Evolutionary conservation across 2,888 invertebrate species (phyloP).

Genomic region (Campoplex nolae): DNA sequence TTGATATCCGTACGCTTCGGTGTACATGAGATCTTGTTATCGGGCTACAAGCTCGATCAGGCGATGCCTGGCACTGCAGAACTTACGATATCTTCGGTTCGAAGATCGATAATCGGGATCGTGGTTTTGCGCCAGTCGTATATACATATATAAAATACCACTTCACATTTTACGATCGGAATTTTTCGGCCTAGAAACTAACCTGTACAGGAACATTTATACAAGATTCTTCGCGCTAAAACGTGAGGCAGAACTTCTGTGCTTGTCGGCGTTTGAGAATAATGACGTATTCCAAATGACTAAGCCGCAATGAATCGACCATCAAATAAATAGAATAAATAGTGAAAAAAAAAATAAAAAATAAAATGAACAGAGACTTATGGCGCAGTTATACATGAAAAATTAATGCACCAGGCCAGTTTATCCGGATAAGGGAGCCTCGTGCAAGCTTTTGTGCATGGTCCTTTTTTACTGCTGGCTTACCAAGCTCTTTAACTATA

Average conservation of each 20-base stretch:
- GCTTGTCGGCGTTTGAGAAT: slow-evolving; percentile 62
- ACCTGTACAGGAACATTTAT: not conserved
- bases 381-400: slow-evolving; percentile 64
- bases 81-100: slow-evolving; percentile 44
- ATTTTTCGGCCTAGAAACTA: slow-evolving; percentile 34
- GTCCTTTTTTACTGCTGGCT: not conserved
- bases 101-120: slow-evolving; percentile 58
- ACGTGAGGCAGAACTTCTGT: slow-evolving; percentile 39
- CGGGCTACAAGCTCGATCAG: slow-evolving; percentile 48
- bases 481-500: slow-evolving; percentile 6
- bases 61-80: slow-evolving; percentile 26
- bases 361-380: slow-evolving; percentile 1
- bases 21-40: slow-evolving; percentile 55
- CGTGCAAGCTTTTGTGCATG: slow-evolving; percentile 1
- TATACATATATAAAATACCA: not conserved
- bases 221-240: slow-evolving; percentile 4
- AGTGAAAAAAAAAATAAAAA: not conserved
- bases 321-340: not conserved
- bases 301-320: slow-evolving; percentile 30
- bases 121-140: slow-evolving; percentile 4
- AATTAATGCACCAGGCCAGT: slow-evolving; percentile 67
- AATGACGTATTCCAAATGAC: slow-evolving; percentile 65
- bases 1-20: slow-evolving; percentile 33
- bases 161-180: slow-evolving; percentile 31
- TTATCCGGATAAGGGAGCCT: slow-evolving; percentile 64